Evolutionary conservation across 2,888 invertebrate genomes (phyloP), one percentile per base, ranked within the genome.

Genomic region (Dryocosmus kuriphilus): DNA sequence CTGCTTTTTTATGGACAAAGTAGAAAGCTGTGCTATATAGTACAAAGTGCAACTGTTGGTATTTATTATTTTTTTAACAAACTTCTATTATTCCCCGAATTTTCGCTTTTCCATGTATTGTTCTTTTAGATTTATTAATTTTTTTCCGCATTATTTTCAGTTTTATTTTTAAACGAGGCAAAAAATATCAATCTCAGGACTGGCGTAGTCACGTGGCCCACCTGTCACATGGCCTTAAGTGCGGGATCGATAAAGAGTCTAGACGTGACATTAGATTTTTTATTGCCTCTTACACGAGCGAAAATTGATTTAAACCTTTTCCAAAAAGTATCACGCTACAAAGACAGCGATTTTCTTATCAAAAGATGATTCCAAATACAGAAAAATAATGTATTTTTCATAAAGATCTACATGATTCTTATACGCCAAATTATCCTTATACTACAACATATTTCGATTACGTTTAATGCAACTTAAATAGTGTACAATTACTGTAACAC

Each of bases 201-300:
- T n/a, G n/a, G n/a, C n/a, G n/a, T n/a, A n/a, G n/a, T n/a, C n/a
- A n/a, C n/a, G n/a, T n/a, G n/a, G n/a, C n/a, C n/a, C n/a, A n/a
- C n/a, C n/a, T n/a, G n/a, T n/a, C n/a, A n/a, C n/a, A n/a, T n/a
- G n/a, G n/a, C n/a, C n/a, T 35, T 11, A 16, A 19, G 14, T 30
- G 14, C 4, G 9, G 30, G 19, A 30, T n/a, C 32, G 19, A 51
- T 71, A n/a, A 71, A 67, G 11, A 32, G 5, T 9, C 6, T 2
- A 19, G 7, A 67, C 19, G 24, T 46, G n/a, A 16, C 30, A 71
- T 51, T 71, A 7, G 27, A 51, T 30, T 30, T 71, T 71, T 71
- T 71, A 71, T 71, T 71, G 71, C 32, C 71, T 71, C 71, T 55
- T 51, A 51, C 51, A 71, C 14, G 51, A 71, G 51, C n/a, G 30